phyloP scores from a whole-genome alignment of 2,797 vertebrate species.

The Typhlichthys eigenmanni region DNA sequence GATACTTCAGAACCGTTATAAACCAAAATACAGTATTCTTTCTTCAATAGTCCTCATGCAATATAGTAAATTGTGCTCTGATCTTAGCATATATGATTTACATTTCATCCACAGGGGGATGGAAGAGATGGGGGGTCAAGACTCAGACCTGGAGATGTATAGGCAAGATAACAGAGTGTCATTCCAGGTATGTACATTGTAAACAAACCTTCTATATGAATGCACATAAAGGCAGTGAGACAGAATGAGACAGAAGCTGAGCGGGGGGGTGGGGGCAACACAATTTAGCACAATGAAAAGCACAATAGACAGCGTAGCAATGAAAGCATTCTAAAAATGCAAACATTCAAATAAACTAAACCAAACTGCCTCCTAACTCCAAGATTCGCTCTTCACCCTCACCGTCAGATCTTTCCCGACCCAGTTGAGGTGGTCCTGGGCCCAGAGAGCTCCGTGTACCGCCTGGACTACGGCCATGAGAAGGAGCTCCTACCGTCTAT shows the following conservation, averaged over 20 bases:
- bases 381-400: background rate
- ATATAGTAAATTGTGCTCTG: too few species aligned
- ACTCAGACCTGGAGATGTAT: slow-evolving; percentile 57
- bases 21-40: too few species aligned
- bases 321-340: too few species aligned
- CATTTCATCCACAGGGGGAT: slow-evolving; percentile 56
- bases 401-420: slow-evolving; percentile 80
- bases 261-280: too few species aligned
- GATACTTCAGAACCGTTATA: too few species aligned
- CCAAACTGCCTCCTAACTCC: background rate
- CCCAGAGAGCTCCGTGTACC: slow-evolving; percentile 51
- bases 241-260: too few species aligned
- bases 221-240: background rate
- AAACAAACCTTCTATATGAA: background rate
- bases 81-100: background rate
- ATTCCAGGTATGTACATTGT: slow-evolving; percentile 66
- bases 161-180: slow-evolving; percentile 66
- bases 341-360: background rate
- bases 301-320: too few species aligned
- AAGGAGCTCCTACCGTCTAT: slow-evolving; percentile 83
- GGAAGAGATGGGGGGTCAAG: slow-evolving; percentile 51
- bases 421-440: slow-evolving; percentile 65
- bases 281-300: too few species aligned
- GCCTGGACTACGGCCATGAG: slow-evolving; percentile 41
- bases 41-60: too few species aligned